Percentiles rank a stretch among this genome's conserved stretches.
Conservation (phyloP, 2,888 invertebrate species). For the Netelia inedita region DNA sequence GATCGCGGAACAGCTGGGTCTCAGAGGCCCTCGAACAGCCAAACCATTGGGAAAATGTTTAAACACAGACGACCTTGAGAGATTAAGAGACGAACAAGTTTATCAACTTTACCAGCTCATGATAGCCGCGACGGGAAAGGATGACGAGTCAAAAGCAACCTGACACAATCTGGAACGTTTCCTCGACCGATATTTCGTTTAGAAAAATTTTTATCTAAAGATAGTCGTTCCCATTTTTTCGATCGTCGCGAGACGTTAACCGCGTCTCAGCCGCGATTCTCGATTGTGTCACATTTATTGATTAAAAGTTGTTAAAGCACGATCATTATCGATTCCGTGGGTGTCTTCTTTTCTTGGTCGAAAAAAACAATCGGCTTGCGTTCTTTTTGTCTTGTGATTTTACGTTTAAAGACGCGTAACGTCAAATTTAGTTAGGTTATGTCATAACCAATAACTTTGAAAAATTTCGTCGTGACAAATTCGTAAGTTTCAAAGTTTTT, state of each 20-base stretch:
- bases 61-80: slow-evolving; percentile 88
- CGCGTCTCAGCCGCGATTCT: not conserved
- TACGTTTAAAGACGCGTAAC: not conserved
- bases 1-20: slow-evolving; percentile 91
- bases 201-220: too few species aligned
- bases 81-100: slow-evolving; percentile 93
- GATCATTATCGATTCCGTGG: not conserved
- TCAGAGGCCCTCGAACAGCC: slow-evolving; percentile 87
- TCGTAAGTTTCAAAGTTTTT: not conserved
- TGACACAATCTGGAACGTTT: not conserved
- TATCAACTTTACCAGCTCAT: slow-evolving; percentile 94
- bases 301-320: not conserved
- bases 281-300: not conserved
- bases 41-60: slow-evolving; percentile 89
- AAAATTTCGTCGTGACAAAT: not conserved
- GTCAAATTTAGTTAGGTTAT: not conserved
- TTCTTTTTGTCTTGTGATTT: not conserved
- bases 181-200: not conserved
- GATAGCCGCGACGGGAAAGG: slow-evolving; percentile 87
- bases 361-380: not conserved
- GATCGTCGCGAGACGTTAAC: too few species aligned
- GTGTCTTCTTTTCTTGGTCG: not conserved
- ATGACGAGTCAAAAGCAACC: slow-evolving; percentile 70
- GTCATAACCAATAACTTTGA: not conserved
- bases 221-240: too few species aligned